phyloP scores from a whole-genome alignment of 2,113 vertebrate genomes.

The Smithornis capensis region DNA sequence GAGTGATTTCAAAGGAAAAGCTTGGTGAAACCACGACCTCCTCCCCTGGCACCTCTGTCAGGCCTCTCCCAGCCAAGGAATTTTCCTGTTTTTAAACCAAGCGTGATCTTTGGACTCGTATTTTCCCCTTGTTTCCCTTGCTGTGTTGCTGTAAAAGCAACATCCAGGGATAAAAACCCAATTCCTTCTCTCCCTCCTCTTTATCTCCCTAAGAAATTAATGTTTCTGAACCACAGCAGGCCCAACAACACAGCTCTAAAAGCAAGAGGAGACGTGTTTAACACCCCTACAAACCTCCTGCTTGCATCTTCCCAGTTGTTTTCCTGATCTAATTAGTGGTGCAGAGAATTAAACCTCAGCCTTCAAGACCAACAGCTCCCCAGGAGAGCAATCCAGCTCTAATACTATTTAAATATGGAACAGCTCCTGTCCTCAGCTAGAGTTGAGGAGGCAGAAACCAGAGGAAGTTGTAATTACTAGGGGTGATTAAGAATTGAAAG shows the following conservation, averaged over 20 bases:
- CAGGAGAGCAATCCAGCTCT: constrained; percentile 27
- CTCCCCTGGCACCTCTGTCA: not conserved
- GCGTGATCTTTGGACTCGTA: accelerated
- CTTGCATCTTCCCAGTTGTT: not conserved
- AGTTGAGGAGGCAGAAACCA: constrained; percentile 17
- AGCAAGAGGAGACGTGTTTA: not conserved
- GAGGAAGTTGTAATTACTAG: constrained; percentile 59
- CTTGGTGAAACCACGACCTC: not conserved
- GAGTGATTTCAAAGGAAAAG: not conserved
- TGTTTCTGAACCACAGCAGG: not conserved
- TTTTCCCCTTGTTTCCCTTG: not conserved
- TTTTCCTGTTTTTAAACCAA: not conserved
- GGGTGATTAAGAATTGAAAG: constrained; percentile 56
- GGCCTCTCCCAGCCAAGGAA: not conserved
- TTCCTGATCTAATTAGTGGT: constrained; percentile 62
- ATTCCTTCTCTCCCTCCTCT: not conserved
- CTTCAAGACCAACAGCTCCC: constrained; percentile 43
- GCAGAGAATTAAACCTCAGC: constrained; percentile 66
- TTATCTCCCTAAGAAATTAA: not conserved
- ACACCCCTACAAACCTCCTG: not conserved
- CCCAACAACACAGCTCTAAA: accelerated
- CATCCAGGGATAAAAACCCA: not conserved
- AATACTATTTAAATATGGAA: constrained; percentile 64
- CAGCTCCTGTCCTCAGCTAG: constrained; percentile 46
- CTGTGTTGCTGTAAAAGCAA: not conserved